Percentiles rank a stretch among this genome's conserved stretches.
phyloP scores from a whole-genome alignment of 2,888 invertebrate genomes.

The Oscheius sp. region DNA sequence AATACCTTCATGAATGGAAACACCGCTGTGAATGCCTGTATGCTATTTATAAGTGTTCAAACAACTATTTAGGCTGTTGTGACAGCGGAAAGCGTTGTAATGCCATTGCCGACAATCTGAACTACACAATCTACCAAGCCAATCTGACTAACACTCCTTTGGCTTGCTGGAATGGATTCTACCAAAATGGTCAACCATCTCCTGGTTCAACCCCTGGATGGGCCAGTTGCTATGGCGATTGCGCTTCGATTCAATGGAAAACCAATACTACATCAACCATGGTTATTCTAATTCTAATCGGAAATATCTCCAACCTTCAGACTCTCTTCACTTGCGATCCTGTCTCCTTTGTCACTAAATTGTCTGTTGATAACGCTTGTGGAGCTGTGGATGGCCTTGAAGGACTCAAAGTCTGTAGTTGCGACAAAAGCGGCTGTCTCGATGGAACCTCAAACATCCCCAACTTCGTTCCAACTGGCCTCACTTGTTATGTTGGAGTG shows the following conservation, averaged over 20 bases:
- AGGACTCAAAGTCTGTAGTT: constrained; percentile 48
- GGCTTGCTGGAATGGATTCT: constrained; percentile 49
- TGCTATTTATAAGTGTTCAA: no score
- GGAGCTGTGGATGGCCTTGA: constrained; percentile 34
- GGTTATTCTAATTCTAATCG: no score
- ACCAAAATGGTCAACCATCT: constrained; percentile 40
- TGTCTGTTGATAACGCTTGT: constrained; percentile 25
- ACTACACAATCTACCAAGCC: neutral
- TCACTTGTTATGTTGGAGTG: constrained; percentile 44
- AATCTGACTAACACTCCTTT: constrained; percentile 15
- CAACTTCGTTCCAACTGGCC: constrained; percentile 34
- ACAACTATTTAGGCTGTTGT: no score
- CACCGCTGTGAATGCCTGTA: constrained; percentile 28
- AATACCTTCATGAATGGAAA: constrained; percentile 32
- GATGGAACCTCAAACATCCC: constrained; percentile 40
- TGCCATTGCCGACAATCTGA: neutral
- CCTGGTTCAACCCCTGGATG: constrained; percentile 16
- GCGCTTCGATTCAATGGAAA: constrained; percentile 38
- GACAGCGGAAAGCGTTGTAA: neutral
- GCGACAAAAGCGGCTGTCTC: constrained; percentile 42
- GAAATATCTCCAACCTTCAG: no score
- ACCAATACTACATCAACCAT: constrained; percentile 15
- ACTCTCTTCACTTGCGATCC: constrained; percentile 49
- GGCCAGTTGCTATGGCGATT: constrained; percentile 47
- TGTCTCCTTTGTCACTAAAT: constrained; percentile 36